Percentiles rank a stretch among this genome's conserved stretches.
Conservation (phyloP, 2,797 vertebrate genomes). For the Numenius phaeopus region DNA sequence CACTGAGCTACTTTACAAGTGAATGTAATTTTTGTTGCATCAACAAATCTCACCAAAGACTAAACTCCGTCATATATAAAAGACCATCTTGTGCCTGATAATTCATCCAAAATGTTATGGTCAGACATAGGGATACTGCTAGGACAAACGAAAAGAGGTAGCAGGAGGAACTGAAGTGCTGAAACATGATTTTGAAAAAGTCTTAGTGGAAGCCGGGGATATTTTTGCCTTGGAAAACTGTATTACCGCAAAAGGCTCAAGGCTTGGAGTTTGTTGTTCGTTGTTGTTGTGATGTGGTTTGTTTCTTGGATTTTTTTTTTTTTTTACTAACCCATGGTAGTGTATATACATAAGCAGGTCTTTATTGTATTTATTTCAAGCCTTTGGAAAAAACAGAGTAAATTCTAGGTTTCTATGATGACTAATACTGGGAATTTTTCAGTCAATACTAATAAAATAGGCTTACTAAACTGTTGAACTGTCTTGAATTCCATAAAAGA, state of each 20-base stretch:
- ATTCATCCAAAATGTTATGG: neutral
- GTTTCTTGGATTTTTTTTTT: neutral
- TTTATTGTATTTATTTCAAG: neutral
- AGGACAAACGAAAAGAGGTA: neutral
- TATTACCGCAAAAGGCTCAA: neutral
- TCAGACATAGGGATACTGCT: neutral
- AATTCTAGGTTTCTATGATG: neutral
- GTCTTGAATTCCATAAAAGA: neutral
- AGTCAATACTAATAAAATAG: neutral
- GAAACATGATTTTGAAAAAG: neutral
- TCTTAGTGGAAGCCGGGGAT: neutral
- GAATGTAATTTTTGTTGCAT: constrained; percentile 36
- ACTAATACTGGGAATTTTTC: neutral
- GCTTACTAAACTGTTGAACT: neutral
- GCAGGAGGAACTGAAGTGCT: neutral
- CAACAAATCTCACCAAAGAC: constrained; percentile 3
- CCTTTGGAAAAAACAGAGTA: constrained; percentile 2
- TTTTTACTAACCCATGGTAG: neutral
- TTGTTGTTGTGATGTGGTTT: neutral
- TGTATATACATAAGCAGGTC: neutral
- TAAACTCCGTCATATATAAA: neutral
- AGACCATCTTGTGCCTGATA: neutral
- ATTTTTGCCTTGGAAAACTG: neutral
- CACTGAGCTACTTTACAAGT: constrained; percentile 22
- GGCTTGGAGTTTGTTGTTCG: neutral